A percentile compares a stretch with the other conserved stretches of the same genome.
These are phyloP conservation scores for Gastrophryne carolinensis DNA, from an alignment of 2,797 vertebrate genomes.

Conservation along the genomic window DNA sequence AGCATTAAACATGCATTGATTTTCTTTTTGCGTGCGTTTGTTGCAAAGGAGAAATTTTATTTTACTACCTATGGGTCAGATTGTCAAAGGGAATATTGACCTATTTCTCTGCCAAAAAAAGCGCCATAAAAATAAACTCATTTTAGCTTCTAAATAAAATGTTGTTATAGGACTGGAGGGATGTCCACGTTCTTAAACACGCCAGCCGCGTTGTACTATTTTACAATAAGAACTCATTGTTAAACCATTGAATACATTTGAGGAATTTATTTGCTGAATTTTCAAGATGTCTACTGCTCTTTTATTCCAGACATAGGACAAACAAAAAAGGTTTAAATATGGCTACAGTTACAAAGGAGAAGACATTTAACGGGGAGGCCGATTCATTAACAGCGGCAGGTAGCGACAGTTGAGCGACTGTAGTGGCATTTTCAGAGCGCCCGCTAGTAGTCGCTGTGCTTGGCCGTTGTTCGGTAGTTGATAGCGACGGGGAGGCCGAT, in stretches of 20 bases:
- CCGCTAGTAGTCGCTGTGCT: too few species aligned
- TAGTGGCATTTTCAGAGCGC: too few species aligned
- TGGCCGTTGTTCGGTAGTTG: too few species aligned
- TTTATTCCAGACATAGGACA: neutral
- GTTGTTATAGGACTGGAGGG: neutral
- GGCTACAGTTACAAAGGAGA: too few species aligned
- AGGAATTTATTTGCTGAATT: neutral
- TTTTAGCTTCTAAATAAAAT: conserved; percentile 1
- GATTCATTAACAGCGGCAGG: too few species aligned
- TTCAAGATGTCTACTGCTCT: neutral
- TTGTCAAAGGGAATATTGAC: conserved; percentile 14
- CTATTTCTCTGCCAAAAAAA: conserved; percentile 11
- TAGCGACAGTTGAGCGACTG: too few species aligned
- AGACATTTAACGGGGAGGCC: too few species aligned
- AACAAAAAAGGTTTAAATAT: too few species aligned
- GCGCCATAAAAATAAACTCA: conserved; percentile 8
- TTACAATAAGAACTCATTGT: neutral
- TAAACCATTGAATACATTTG: neutral
- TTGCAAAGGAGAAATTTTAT: conserved; percentile 37
- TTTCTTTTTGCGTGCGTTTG: conserved; percentile 34
- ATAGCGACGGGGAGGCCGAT: too few species aligned
- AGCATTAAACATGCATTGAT: conserved; percentile 41
- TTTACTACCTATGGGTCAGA: conserved; percentile 37
- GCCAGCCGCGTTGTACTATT: neutral
- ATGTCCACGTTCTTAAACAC: neutral